Evolutionary conservation across 2,888 invertebrate genomes (phyloP), one percentile per base, ranked within the genome.

Genomic region (Phaedon cochleariae): DNA sequence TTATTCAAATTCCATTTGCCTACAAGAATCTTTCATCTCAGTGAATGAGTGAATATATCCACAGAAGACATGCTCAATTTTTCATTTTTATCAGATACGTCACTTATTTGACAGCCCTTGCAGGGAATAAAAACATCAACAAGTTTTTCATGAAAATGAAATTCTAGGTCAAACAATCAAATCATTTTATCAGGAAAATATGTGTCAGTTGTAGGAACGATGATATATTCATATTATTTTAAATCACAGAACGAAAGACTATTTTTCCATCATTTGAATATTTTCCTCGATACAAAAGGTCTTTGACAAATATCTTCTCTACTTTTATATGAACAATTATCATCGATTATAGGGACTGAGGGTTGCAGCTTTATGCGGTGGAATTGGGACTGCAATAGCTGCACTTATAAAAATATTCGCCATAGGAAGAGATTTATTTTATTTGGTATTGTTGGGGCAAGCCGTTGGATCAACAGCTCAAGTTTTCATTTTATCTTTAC

Each of bases 331-430:
- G n/a, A 57, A 10, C 20, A 10, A 18, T 45, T 18, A 48, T 55
- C 31, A 52, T 29, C 59, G n/a, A n/a, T 68, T 72, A 49, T 87
- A 96, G 92, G 98, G 95, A 57, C 86, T 97, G 26, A 88, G 95
- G 10, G 87, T 89, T 59, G 92, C 93, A 0, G 91, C 92, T 0
- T 85, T 95, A 58, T 86, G 94, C 46, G 96, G 96, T 1, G 89
- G 92, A 0, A 84, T 91, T 65, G 95, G 95, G 1, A 98, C 97
- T 48, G 91, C 93, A 66, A 74, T 90, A 2, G 98, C 95, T 0
- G 91, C 98, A 0, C 95, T 93, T 92, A 86, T 96, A 71, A 96
- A 96, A 85, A 91, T 96, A 63, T 90, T 93, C 77, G 94, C 96
- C 1, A 91, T 95, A 45, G 85, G 88, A 2, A 92, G 92, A 7